Conservation (phyloP, 1,140 invertebrate species). For the Drosophila sp. region DNA sequence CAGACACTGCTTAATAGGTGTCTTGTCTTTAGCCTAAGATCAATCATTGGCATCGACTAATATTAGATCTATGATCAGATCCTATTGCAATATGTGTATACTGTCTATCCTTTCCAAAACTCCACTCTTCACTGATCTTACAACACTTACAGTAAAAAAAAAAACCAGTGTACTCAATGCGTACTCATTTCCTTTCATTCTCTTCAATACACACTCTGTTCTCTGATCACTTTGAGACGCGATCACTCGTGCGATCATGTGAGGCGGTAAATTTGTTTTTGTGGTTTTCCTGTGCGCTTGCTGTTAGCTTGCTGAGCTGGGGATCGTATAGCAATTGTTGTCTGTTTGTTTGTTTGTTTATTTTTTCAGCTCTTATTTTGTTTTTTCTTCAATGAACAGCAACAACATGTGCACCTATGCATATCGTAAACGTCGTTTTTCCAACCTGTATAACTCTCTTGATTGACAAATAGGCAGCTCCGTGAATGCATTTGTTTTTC, state of each 20-base stretch:
- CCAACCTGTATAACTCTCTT: slow-evolving; percentile 55
- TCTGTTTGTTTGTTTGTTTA: slow-evolving; percentile 67
- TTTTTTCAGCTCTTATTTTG: slow-evolving; percentile 28
- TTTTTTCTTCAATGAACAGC: slow-evolving; percentile 61
- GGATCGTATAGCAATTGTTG: slow-evolving; percentile 42
- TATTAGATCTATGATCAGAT: slow-evolving; percentile 11
- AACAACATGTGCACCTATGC: slow-evolving; percentile 84
- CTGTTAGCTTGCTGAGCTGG: slow-evolving; percentile 1
- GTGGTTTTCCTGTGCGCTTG: slow-evolving; percentile 81
- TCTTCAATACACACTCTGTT: slow-evolving; percentile 1
- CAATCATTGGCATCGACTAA: slow-evolving; percentile 30
- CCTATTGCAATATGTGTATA: too few species aligned
- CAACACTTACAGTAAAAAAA: background rate
- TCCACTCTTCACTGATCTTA: slow-evolving; percentile 3
- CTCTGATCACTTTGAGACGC: slow-evolving; percentile 57
- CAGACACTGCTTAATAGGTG: slow-evolving; percentile 50
- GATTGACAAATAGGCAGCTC: slow-evolving; percentile 72
- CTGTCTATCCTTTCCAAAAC: slow-evolving; percentile 2
- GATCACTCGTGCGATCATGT: slow-evolving; percentile 81
- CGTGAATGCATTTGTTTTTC: slow-evolving; percentile 37
- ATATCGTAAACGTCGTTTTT: slow-evolving; percentile 73
- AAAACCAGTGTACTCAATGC: slow-evolving; percentile 8
- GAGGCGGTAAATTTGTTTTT: slow-evolving; percentile 85
- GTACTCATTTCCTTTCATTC: slow-evolving; percentile 29
- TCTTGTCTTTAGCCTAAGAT: slow-evolving; percentile 24